These are phyloP conservation scores for Anolis apletophallus DNA, from an alignment of 2,797 vertebrate species.

Conservation along the genomic window DNA sequence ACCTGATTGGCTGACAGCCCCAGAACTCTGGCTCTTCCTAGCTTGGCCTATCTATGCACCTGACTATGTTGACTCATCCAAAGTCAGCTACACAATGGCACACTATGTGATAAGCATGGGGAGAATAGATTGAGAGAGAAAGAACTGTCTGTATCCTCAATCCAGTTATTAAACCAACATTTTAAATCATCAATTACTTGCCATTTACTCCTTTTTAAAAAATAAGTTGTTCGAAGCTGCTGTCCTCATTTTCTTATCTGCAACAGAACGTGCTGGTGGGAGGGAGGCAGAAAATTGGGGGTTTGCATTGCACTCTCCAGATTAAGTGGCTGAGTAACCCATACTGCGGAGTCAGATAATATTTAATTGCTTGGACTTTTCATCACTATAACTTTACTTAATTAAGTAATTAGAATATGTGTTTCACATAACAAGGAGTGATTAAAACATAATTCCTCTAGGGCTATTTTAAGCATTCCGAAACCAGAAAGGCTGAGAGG, in stretches of 20 bases:
- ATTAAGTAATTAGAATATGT: constrained; percentile 59
- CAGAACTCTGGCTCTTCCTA: too few relatives aligned
- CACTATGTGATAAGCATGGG: too few relatives aligned
- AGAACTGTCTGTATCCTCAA: not conserved
- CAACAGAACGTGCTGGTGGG: not conserved
- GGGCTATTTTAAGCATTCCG: constrained; percentile 34
- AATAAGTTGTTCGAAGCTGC: constrained; percentile 10
- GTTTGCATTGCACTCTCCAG: constrained; percentile 18
- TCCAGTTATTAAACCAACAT: constrained; percentile 40
- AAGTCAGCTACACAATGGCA: too few relatives aligned
- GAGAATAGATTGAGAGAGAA: not conserved
- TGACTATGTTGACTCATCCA: too few relatives aligned
- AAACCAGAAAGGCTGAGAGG: constrained; percentile 18
- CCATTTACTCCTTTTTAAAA: constrained; percentile 34
- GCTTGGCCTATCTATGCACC: too few relatives aligned
- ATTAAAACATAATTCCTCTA: constrained; percentile 52
- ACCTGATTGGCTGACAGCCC: too few relatives aligned
- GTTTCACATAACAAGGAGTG: constrained; percentile 47
- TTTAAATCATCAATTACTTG: constrained; percentile 47
- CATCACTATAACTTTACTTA: constrained; percentile 51
- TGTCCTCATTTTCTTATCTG: constrained; percentile 49
- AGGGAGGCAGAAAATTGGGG: not conserved
- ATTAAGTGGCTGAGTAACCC: constrained; percentile 20
- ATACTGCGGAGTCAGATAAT: constrained; percentile 34
- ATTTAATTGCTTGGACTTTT: constrained; percentile 66